phyloP scores from a whole-genome alignment of 2,113 vertebrate genomes.

The Catagonus wagneri region DNA sequence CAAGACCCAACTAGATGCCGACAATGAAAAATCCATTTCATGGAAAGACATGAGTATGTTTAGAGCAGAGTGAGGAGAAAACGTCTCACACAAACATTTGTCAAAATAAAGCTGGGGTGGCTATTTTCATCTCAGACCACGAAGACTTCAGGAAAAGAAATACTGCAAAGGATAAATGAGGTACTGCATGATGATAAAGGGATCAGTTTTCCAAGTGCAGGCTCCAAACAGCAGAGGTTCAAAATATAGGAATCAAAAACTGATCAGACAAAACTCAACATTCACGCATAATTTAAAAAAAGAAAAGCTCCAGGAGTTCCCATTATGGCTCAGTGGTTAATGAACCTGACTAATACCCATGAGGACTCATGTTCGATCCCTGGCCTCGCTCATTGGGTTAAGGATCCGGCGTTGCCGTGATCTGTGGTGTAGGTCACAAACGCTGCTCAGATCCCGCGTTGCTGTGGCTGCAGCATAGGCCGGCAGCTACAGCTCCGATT shows the following conservation, averaged over 20 bases:
- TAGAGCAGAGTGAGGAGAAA: neutral
- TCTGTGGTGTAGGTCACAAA: no score
- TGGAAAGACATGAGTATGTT: neutral
- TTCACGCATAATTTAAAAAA: neutral
- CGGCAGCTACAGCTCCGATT: no score
- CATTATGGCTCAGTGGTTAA: no score
- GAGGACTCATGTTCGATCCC: no score
- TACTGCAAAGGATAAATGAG: accelerated
- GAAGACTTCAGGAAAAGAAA: neutral
- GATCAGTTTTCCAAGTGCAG: neutral
- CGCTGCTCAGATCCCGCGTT: no score
- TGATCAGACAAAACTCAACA: neutral
- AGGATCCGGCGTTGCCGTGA: no score
- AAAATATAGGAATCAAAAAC: neutral
- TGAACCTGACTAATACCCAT: no score
- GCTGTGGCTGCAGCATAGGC: no score
- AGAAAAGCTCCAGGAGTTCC: no score
- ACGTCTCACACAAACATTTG: neutral
- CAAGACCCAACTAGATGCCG: neutral
- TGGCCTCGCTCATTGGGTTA: no score
- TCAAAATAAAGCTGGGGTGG: neutral
- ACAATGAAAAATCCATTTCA: neutral
- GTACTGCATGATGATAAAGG: accelerated
- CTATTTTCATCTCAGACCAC: neutral
- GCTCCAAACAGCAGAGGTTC: neutral